Conservation (phyloP, 2,113 vertebrate species). For the Antennarius striatus region DNA sequence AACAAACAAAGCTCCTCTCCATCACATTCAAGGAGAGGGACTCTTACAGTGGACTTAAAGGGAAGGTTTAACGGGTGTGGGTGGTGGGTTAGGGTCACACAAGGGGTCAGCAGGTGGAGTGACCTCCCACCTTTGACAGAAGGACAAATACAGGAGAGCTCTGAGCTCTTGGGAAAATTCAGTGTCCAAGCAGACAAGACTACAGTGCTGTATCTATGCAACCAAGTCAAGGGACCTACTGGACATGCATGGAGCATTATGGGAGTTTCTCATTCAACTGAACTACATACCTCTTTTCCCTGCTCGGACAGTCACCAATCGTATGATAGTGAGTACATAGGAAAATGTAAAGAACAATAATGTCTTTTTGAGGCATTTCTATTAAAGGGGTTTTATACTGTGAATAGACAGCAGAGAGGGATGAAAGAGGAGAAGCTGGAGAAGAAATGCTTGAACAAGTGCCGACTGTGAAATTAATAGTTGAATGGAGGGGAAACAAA, state of each 20-base stretch:
- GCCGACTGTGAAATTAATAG: slow-evolving; percentile 71
- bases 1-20: slow-evolving; percentile 71
- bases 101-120: slow-evolving; percentile 58
- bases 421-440: slow-evolving; percentile 73
- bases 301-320: slow-evolving; percentile 94
- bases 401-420: slow-evolving; percentile 63
- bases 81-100: slow-evolving; percentile 20
- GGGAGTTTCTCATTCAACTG: slow-evolving; percentile 79
- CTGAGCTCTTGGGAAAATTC: slow-evolving; percentile 23
- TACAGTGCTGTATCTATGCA: slow-evolving; percentile 56
- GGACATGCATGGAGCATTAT: slow-evolving; percentile 93
- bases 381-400: slow-evolving; percentile 41
- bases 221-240: slow-evolving; percentile 67
- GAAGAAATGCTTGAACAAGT: slow-evolving; percentile 67
- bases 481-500: slow-evolving; percentile 72
- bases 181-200: slow-evolving; percentile 42
- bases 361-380: slow-evolving; percentile 81
- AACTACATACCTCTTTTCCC: slow-evolving; percentile 99
- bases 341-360: slow-evolving; percentile 84
- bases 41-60: slow-evolving; percentile 46
- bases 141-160: slow-evolving; percentile 39
- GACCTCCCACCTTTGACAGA: slow-evolving; percentile 49
- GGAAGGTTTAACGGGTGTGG: slow-evolving; percentile 37
- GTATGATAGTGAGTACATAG: slow-evolving; percentile 96
- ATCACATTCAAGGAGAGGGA: slow-evolving; percentile 71